Evolutionary conservation across 2,113 vertebrate genomes (phyloP).

Genomic region (Rhabdomys dilectus): DNA sequence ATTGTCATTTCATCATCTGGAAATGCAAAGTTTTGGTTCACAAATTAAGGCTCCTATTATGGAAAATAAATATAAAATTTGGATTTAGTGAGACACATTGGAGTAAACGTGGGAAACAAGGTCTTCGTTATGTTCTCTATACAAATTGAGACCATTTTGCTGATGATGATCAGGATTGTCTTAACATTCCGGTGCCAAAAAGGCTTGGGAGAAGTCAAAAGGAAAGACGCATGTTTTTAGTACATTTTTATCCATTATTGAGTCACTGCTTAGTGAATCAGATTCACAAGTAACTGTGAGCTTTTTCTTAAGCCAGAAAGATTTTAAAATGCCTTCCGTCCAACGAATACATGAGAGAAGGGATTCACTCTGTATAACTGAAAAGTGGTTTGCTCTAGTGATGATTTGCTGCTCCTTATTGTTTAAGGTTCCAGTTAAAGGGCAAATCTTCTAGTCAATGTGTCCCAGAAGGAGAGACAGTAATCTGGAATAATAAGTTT

Average conservation of each 20-base stretch:
- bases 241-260: slow-evolving; percentile 9
- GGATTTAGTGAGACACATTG: background rate
- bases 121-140: background rate
- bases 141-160: background rate
- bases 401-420: slow-evolving; percentile 45
- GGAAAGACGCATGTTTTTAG: background rate
- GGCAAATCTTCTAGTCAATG: slow-evolving; percentile 66
- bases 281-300: background rate
- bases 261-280: background rate
- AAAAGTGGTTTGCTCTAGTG: slow-evolving; percentile 29
- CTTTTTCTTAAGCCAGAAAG: slow-evolving; percentile 30
- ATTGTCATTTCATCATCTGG: background rate
- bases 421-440: slow-evolving; percentile 69
- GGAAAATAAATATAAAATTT: background rate
- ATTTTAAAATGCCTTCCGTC: background rate
- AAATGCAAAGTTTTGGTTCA: background rate
- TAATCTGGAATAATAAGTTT: slow-evolving; percentile 63
- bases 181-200: slow-evolving; percentile 19
- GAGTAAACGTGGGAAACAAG: background rate
- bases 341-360: background rate
- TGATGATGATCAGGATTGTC: slow-evolving; percentile 1
- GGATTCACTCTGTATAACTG: background rate
- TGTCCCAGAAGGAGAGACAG: slow-evolving; percentile 47
- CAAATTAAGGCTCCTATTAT: background rate
- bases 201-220: background rate